Evolutionary conservation across 2,113 vertebrate genomes (phyloP).

Genomic region (Alouatta palliata): DNA sequence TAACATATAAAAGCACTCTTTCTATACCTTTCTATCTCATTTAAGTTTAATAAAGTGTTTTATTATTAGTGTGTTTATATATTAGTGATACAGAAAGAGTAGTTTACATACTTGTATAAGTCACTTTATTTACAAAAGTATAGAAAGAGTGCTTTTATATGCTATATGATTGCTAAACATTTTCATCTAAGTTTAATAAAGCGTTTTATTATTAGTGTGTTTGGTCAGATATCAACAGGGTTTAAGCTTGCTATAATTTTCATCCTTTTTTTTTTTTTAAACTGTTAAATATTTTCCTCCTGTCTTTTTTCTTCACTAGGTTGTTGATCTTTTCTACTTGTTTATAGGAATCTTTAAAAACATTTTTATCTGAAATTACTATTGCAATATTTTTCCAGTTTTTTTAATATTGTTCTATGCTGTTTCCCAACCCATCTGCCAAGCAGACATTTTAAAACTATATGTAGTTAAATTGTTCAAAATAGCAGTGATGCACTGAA

Average conservation of each 20-base stretch:
- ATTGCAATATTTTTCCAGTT: not conserved
- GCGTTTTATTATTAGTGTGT: not conserved
- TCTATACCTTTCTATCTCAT: too few relatives aligned
- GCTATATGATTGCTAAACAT: not conserved
- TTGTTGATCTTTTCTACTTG: not conserved
- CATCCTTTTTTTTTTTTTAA: not conserved
- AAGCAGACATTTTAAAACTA: not conserved
- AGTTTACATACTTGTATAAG: too few relatives aligned
- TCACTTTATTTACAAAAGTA: too few relatives aligned
- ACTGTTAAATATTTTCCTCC: not conserved
- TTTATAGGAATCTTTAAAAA: not conserved
- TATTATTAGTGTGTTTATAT: too few relatives aligned
- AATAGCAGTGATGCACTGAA: not conserved
- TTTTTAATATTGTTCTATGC: not conserved
- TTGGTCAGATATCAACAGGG: not conserved
- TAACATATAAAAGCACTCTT: too few relatives aligned
- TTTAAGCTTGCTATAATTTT: not conserved
- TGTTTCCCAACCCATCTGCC: not conserved
- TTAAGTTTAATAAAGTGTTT: too few relatives aligned
- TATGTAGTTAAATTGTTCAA: not conserved
- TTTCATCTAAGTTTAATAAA: not conserved
- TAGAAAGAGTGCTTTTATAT: too few relatives aligned
- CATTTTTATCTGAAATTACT: not conserved
- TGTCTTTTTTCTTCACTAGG: not conserved
- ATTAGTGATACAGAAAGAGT: too few relatives aligned